Evolutionary conservation across 2,888 invertebrate species (phyloP).

Genomic region (Cheilosia urbana): DNA sequence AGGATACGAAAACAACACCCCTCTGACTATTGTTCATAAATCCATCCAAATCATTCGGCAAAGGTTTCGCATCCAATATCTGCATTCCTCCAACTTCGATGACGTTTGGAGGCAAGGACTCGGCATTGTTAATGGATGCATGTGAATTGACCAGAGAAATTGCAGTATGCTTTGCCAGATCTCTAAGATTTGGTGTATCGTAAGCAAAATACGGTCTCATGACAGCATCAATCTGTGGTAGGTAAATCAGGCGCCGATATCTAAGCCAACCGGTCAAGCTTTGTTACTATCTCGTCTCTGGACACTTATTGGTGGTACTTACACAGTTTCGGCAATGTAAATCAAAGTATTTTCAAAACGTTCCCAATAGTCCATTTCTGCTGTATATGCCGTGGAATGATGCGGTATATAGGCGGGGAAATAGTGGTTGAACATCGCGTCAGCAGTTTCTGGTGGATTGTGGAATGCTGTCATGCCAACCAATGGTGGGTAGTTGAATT

Average conservation of each 20-base stretch:
- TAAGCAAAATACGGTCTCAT: slow-evolving; percentile 71
- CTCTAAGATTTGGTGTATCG: slow-evolving; percentile 71
- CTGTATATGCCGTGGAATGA: slow-evolving; percentile 68
- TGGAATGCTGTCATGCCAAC: slow-evolving; percentile 78
- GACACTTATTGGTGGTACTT: slow-evolving; percentile 31
- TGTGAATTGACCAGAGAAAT: slow-evolving; percentile 81
- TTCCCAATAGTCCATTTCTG: slow-evolving; percentile 78
- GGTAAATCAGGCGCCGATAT: slow-evolving; percentile 45
- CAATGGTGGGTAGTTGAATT: slow-evolving; percentile 80
- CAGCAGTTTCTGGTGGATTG: slow-evolving; percentile 76
- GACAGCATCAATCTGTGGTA: slow-evolving; percentile 76
- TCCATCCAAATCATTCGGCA: slow-evolving; percentile 77
- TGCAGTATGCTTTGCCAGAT: slow-evolving; percentile 76
- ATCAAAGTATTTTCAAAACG: slow-evolving; percentile 77
- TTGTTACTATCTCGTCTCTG: too few species aligned
- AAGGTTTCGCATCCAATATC: slow-evolving; percentile 77
- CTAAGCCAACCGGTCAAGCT: neutral
- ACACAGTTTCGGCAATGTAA: slow-evolving; percentile 76
- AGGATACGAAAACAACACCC: slow-evolving; percentile 80
- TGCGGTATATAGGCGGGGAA: slow-evolving; percentile 78
- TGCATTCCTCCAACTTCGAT: slow-evolving; percentile 82
- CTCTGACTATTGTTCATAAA: slow-evolving; percentile 79
- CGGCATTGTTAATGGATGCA: slow-evolving; percentile 79
- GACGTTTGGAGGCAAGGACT: slow-evolving; percentile 81
- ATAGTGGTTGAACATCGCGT: slow-evolving; percentile 78